phyloP scores from a whole-genome alignment of 2,113 vertebrate genomes.

The Sylvilagus bachmani region DNA sequence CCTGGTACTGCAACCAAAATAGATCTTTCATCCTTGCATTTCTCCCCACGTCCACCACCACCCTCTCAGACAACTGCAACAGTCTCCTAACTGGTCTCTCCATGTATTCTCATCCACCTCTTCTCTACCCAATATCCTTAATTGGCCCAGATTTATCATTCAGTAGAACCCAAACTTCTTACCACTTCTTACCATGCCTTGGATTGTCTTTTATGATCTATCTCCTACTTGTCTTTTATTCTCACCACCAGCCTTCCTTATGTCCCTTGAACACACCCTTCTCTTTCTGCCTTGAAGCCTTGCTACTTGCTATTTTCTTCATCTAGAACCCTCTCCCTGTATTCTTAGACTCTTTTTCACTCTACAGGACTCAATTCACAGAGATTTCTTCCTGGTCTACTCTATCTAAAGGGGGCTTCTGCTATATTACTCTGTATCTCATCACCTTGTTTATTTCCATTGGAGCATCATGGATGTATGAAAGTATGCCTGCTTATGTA shows the following conservation, averaged over 20 bases:
- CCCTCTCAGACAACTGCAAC: neutral
- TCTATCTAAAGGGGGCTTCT: neutral
- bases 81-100: neutral
- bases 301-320: neutral
- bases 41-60: neutral
- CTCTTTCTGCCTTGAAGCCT: neutral
- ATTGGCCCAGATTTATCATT: neutral
- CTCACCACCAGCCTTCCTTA: neutral
- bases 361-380: neutral
- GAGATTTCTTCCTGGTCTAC: neutral
- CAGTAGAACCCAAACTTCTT: neutral
- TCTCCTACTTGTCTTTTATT: neutral
- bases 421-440: neutral
- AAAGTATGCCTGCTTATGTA: neutral
- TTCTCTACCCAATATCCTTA: neutral
- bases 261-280: neutral
- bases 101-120: neutral
- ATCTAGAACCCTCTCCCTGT: neutral
- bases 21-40: neutral
- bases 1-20: neutral
- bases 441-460: slow-evolving; percentile 10
- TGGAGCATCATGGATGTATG: neutral
- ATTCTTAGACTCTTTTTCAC: neutral
- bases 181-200: neutral
- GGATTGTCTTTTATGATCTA: neutral